These are phyloP conservation scores for Metaphire vulgaris DNA, from an alignment of 1,140 invertebrate species.

Conservation along the genomic window DNA sequence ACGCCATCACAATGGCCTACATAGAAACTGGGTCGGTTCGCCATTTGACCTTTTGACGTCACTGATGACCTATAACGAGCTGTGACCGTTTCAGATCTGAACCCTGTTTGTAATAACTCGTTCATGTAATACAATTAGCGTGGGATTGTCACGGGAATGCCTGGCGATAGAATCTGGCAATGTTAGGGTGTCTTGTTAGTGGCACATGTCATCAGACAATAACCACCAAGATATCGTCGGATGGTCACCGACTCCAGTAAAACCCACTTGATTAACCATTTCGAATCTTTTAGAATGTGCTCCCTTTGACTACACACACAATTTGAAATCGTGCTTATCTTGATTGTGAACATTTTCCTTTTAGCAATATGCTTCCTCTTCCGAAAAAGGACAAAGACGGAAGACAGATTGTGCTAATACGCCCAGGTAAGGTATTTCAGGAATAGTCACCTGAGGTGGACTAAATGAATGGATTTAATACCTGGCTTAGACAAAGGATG, in stretches of 20 bases:
- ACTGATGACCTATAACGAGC: no score
- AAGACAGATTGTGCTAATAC: neutral
- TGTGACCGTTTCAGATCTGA: no score
- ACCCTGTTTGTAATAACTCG: no score
- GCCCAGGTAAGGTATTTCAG: neutral
- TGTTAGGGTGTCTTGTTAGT: no score
- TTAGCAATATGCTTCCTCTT: neutral
- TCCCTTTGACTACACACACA: neutral
- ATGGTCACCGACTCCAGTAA: no score
- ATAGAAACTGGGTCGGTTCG: neutral
- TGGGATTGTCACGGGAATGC: no score
- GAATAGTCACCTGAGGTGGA: neutral
- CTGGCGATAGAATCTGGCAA: no score
- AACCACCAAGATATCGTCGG: no score
- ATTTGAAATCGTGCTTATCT: neutral
- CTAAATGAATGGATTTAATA: neutral
- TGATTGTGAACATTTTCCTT: neutral
- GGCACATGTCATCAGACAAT: no score
- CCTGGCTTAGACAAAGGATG: neutral
- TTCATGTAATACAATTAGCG: no score
- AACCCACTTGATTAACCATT: no score
- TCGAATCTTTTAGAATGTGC: neutral
- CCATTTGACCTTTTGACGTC: no score
- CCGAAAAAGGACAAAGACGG: conserved; percentile 3
- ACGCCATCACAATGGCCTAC: neutral